Evolutionary conservation across 1,140 invertebrate genomes (phyloP).

Genomic region (Bemisia tabaci): DNA sequence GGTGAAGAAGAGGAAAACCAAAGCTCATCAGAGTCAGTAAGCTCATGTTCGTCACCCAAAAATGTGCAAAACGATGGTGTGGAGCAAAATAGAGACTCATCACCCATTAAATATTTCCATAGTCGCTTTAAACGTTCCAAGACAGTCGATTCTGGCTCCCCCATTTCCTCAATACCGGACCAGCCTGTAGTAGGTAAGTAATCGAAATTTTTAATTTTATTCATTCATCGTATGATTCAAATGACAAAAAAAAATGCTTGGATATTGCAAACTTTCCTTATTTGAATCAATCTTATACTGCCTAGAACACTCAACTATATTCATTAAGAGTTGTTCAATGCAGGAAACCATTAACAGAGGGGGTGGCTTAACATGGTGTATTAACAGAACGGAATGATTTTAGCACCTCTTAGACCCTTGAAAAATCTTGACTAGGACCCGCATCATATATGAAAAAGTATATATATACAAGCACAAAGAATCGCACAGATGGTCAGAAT

Average conservation of each 20-base stretch:
- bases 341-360: no score
- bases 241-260: neutral
- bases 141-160: neutral
- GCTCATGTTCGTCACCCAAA: neutral
- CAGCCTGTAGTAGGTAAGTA: neutral
- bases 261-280: neutral
- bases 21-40: neutral
- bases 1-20: neutral
- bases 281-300: neutral
- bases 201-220: neutral
- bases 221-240: neutral
- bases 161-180: no score
- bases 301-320: no score
- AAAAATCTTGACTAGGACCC: no score
- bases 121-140: neutral
- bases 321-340: no score
- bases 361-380: no score
- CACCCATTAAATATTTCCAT: neutral
- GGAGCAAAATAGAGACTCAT: neutral
- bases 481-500: no score
- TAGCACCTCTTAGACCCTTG: no score
- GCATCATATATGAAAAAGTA: no score
- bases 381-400: no score
- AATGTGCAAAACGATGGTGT: neutral
- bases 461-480: no score